Evolutionary conservation across 2,113 vertebrate genomes (phyloP), one percentile per base, ranked within the genome.

Genomic region (Hirundichthys speculiger): DNA sequence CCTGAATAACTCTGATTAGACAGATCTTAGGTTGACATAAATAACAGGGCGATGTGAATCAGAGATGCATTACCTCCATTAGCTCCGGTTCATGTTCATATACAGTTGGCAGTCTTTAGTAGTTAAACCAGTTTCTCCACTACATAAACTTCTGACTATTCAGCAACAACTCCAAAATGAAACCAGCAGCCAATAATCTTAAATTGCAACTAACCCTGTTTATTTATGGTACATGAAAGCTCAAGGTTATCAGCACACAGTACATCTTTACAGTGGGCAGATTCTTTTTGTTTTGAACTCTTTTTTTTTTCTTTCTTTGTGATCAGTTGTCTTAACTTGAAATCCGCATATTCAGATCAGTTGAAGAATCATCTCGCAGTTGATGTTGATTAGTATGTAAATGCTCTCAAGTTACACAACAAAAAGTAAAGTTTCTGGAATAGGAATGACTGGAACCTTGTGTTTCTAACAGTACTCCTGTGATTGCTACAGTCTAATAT

Each of bases 381-480:
- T 88, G 81, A 79, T 86, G 66, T 25, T 86, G 66, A 84, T 83
- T 79, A 73, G 50, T 62, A 69, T 82, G 55, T 69, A 80, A 72
- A 84, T n/a, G 69, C 62, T 75, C 65, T 30, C 34, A 53, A 64
- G 76, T 73, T 75, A 43, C 30, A 68, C 27, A 13, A 58, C 51
- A 4, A 62, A 49, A 62, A 22, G 66, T 76, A 70, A 81, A 79
- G 61, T 78, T 22, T 42, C 58, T 59, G 15, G 82, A 82, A 87
- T 85, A 13, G 40, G 82, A 88, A 86, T 64, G 58, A 55, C 20
- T 51, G 8, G 18, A 41, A 47, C 64, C 27, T 75, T 57, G 55
- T 61, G 53, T 77, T 82, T 87, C 61, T 83, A 82, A 76, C 61
- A 50, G 48, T 59, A 49, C n/a, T 49, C 39, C 47, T 40, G 54